phyloP scores from a whole-genome alignment of 2,113 vertebrate species.

The Eleginops maclovinus region DNA sequence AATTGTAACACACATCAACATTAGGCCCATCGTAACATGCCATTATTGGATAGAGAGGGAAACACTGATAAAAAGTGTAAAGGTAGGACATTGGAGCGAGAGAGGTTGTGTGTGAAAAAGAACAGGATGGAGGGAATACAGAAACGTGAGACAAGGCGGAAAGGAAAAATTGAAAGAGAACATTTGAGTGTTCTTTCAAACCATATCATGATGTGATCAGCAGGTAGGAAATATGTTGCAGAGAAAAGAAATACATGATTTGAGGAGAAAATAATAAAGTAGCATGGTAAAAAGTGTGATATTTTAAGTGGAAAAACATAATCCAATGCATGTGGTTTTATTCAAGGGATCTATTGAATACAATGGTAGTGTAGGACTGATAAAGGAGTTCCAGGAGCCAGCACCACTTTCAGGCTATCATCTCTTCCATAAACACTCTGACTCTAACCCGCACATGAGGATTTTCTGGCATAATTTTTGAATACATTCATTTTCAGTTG shows the following conservation, averaged over 20 bases:
- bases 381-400: background rate
- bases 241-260: too few species aligned
- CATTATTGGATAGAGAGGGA: slow-evolving; percentile 2
- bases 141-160: background rate
- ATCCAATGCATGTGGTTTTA: background rate
- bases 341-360: background rate
- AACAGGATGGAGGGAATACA: too few species aligned
- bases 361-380: background rate
- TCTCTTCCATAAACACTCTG: too few species aligned
- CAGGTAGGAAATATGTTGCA: background rate
- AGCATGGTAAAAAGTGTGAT: background rate
- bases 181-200: background rate
- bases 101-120: background rate
- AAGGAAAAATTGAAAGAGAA: background rate
- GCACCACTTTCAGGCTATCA: background rate
- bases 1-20: slow-evolving; percentile 70
- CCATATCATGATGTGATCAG: background rate
- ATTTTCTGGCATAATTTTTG: background rate
- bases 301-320: background rate
- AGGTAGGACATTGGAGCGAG: slow-evolving; percentile 9
- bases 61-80: background rate
- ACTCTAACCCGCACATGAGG: too few species aligned
- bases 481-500: background rate
- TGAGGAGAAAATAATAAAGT: background rate
- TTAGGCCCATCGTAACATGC: slow-evolving; percentile 57